Conservation (phyloP, 2,113 vertebrate species). For the Sylvilagus bachmani region DNA sequence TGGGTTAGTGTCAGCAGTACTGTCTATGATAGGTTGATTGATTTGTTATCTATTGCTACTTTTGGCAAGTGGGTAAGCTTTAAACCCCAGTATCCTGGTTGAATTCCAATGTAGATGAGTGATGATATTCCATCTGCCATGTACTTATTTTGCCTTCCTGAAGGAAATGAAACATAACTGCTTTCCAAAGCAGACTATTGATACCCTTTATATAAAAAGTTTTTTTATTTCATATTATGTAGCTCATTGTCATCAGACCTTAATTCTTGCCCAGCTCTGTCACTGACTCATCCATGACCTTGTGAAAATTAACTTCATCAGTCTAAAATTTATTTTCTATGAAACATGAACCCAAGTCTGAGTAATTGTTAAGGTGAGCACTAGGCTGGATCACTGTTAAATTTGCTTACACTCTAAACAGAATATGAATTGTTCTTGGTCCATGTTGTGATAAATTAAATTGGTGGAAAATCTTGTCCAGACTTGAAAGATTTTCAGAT, state of each 20-base stretch:
- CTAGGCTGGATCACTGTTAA: background rate
- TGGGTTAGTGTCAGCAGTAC: conserved; percentile 7
- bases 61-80: conserved; percentile 65
- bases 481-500: background rate
- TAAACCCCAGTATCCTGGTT: conserved; percentile 66
- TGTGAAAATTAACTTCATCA: background rate
- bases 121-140: conserved; percentile 68
- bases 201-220: conserved; percentile 27
- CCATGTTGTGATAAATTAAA: background rate
- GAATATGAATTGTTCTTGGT: background rate
- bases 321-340: background rate
- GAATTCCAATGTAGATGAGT: conserved; percentile 71
- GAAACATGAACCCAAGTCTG: background rate
- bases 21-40: background rate
- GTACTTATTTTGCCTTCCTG: conserved; percentile 73
- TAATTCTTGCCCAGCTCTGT: background rate
- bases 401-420: background rate
- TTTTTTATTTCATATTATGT: conserved; percentile 14
- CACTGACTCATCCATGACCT: background rate
- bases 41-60: conserved; percentile 61
- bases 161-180: conserved; percentile 56
- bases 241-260: background rate
- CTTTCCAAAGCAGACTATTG: conserved; percentile 48
- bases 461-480: background rate
- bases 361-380: background rate